Base-by-base conservation (phyloP, 2,113 vertebrate genomes). In the Limanda limanda region DNA sequence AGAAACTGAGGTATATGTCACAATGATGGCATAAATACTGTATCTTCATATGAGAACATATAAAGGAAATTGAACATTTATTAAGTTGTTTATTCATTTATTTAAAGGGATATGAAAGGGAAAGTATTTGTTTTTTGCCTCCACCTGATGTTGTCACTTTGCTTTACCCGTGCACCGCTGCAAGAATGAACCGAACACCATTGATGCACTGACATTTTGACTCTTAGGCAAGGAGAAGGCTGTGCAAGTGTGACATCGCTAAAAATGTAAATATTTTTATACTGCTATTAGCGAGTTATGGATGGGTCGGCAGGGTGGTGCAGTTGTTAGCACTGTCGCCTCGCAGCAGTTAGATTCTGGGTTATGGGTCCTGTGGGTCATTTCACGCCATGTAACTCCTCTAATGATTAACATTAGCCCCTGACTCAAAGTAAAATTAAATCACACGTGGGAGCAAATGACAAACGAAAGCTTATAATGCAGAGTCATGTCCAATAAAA, bases 1-100 rank as follows among this genome's bases (percentile, higher is more conserved):
- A 61, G 15, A 45, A 58, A 24, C 27, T 65, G 45, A 69, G 25
- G 71, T 51, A 58, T 55, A 51, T 35, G 45, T 48, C 5, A 18
- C 13, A 5, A 17, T 48, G 15, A 15, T 5, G 15, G 4, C 45
- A 18, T 12, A 12, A 12, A 12, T 13, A 13, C 2, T 42, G 40
- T 42, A 42, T 12, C 40, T 11, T 37, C 35, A 37, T 37, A 37
- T 42, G 40, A 42, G 40, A 42, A 35, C 4, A 40, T 45, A 54
- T 54, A 10, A 5, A 1, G 15, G 42, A 24, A 21, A 42, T 42
- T 13, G 40, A 42, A 31, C 31, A 31, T 31, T 31, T 31, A 5
- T 8, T 3, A 2, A 42, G 11, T 42, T 42, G 11, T 42, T 8
- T 37, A 9, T 9, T 8, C 12, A 42, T 42, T 13, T 13, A 42